A percentile compares a stretch with the other conserved stretches of the same genome.
phyloP scores from a whole-genome alignment of 1,140 invertebrate genomes.

The Trachymyrmex cornetzi region DNA sequence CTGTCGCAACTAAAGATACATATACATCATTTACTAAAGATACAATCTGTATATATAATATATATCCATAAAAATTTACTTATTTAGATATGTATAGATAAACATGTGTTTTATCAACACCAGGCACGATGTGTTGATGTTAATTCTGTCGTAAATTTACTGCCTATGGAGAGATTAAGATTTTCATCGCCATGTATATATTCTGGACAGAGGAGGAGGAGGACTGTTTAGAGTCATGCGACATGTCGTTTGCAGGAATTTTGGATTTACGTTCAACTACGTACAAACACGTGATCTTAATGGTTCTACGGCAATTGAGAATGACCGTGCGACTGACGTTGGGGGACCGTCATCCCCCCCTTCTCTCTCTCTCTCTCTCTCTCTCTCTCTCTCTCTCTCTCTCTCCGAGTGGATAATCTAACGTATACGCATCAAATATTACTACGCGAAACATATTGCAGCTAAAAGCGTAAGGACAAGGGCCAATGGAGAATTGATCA shows the following conservation, averaged over 20 bases:
- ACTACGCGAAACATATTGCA: not conserved
- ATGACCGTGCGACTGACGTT: conserved; percentile 43
- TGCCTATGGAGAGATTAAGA: not conserved
- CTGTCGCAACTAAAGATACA: not conserved
- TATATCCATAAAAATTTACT: no score
- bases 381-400: conserved; percentile 2
- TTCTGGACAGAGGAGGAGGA: no score
- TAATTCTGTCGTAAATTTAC: not conserved
- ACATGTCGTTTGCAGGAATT: conserved; percentile 50
- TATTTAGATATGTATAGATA: not conserved
- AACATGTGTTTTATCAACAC: not conserved
- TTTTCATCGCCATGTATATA: not conserved
- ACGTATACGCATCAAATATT: not conserved
- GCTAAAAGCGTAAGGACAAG: no score
- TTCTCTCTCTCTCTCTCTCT: no score
- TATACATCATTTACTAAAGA: no score
- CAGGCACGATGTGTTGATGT: not conserved
- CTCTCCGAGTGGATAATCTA: conserved; percentile 22
- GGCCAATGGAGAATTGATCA: not conserved
- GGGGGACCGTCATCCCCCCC: not conserved
- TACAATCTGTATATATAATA: no score
- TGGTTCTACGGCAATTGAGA: conserved; percentile 41
- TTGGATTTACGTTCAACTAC: conserved; percentile 51
- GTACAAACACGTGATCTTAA: conserved; percentile 57
- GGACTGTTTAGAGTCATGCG: not conserved